Base-by-base conservation (phyloP, 2,113 vertebrate species). In the Solea solea region DNA sequence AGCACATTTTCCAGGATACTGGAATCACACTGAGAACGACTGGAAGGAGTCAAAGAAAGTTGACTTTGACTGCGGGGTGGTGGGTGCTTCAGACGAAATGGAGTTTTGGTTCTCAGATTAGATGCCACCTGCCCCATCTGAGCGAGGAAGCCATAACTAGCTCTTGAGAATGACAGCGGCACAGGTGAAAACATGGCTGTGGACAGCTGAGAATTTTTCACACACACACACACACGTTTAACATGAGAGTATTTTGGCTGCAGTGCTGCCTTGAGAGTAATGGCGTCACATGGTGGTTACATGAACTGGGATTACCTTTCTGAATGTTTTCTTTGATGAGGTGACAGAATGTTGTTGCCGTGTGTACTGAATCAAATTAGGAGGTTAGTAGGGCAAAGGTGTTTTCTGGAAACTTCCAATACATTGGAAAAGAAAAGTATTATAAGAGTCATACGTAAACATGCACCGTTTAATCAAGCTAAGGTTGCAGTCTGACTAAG, bases 191-290 rank as follows among this genome's bases (percentile, higher is more conserved):
- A 64, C 49, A 9, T 59, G 55, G 65, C 60, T 42, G 6, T 7
- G n/a, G 72, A 81, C 81, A 77, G 85, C 84, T 88, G 84, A 50
- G 72, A 83, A 86, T 82, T 52, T 85, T 50, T 21, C 21, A 21
- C 21, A 21, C 21, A 21, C 21, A 21, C 21, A 21, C 60, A 28
- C 52, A 64, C 53, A 71, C 67, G 64, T 70, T 68, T 51, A 34
- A 83, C 64, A 69, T 34, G 14, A 72, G 64, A 45, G 58, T 83
- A n/a, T 80, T 86, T 76, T 83, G 69, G 45, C 79, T 81, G 64
- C 44, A 54, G 41, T 41, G 4, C 42, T 64, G 64, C 55, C 65
- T 54, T 56, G 27, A 67, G 3, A 28, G 40, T 60, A 52, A 78
- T 63, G 10, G 55, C 59, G 78, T 74, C 53, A n/a, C 44, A 53